These are phyloP conservation scores for Agrochola litura DNA, from an alignment of 2,888 invertebrate species.

Conservation along the genomic window DNA sequence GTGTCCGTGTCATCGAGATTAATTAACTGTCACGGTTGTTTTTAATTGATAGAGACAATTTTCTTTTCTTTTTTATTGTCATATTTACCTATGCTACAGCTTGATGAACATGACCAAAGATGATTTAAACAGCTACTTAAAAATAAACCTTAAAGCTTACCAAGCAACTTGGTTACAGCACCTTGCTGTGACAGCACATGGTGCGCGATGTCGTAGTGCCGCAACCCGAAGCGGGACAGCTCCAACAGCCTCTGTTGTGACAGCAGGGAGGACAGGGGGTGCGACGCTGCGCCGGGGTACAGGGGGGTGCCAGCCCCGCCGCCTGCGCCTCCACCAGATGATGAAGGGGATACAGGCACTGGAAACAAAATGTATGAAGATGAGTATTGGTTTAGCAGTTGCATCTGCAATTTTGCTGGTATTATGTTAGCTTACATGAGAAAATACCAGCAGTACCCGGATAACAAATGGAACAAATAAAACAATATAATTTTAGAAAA, in stretches of 20 bases:
- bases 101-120: not conserved
- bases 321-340: conserved; percentile 86
- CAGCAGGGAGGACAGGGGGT: conserved; percentile 93
- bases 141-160: conserved; percentile 89
- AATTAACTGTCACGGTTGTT: conserved; percentile 10
- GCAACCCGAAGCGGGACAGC: conserved; percentile 94
- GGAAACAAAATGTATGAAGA: conserved; percentile 72
- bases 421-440: not conserved
- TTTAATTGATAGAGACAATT: conserved; percentile 11
- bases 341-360: conserved; percentile 91
- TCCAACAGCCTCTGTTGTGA: conserved; percentile 95
- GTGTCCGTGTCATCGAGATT: not conserved
- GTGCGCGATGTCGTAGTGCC: conserved; percentile 97
- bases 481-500: not conserved
- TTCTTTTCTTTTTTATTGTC: not conserved
- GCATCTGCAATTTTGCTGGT: not conserved
- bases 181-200: conserved; percentile 98
- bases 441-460: not conserved
- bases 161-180: conserved; percentile 96
- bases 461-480: not conserved
- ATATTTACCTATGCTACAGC: not conserved
- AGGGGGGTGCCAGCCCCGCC: conserved; percentile 86
- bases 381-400: conserved; percentile 4
- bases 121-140: conserved; percentile 25
- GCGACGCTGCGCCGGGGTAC: conserved; percentile 87